Percentiles rank a stretch among this genome's conserved stretches.
phyloP scores from a whole-genome alignment of 2,797 vertebrate genomes.

The Taeniopygia guttata region DNA sequence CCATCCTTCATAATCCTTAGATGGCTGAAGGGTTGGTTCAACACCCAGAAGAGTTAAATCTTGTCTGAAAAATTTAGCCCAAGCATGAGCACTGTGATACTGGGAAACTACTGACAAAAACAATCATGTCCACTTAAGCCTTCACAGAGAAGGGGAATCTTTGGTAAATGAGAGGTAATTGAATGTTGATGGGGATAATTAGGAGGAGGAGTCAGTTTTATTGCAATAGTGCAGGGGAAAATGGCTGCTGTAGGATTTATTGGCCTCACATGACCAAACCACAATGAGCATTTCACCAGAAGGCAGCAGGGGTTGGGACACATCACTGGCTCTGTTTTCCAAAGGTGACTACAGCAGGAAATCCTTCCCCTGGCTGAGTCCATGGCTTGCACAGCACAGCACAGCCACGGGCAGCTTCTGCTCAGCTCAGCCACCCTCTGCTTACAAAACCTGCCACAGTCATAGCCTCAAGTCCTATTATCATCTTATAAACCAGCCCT shows the following conservation, averaged over 20 bases:
- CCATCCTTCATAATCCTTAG: not conserved
- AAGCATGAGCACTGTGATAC: not conserved
- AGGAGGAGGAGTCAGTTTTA: not conserved
- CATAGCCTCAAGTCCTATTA: conserved; percentile 32
- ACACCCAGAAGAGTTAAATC: not conserved
- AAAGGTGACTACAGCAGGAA: not conserved
- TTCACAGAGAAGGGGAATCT: not conserved
- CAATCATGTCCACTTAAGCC: not conserved
- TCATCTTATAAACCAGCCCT: not conserved
- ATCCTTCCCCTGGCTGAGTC: not conserved
- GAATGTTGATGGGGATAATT: not conserved
- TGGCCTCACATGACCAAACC: not conserved
- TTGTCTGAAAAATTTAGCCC: not conserved
- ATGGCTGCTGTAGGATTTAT: not conserved
- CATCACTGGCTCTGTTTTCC: not conserved
- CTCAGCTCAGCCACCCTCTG: not conserved
- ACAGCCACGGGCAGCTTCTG: not conserved
- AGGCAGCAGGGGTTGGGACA: not conserved
- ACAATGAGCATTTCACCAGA: not conserved
- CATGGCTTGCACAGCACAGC: accelerated
- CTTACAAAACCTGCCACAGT: conserved; percentile 35
- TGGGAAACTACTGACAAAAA: not conserved
- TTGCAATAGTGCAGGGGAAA: not conserved
- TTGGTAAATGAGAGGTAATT: not conserved
- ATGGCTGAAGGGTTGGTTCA: not conserved